Evolutionary conservation across 2,113 vertebrate genomes (phyloP).

Genomic region (Isurus oxyrinchus): DNA sequence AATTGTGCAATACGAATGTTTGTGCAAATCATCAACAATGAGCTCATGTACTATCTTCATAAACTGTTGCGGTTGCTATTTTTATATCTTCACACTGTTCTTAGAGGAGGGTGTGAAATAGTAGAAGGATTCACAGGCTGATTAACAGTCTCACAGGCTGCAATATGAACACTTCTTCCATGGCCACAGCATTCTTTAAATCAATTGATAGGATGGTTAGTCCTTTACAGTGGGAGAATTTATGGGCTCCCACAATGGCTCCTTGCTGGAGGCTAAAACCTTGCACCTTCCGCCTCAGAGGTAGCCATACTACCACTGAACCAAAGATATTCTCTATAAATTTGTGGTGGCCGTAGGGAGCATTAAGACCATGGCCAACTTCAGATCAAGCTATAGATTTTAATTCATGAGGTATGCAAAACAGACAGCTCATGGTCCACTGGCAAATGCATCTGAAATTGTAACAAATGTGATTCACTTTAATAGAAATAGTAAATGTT

Average conservation of each 20-base stretch:
- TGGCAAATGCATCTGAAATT: too few relatives aligned
- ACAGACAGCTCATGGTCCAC: too few relatives aligned
- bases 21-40: slow-evolving; percentile 3
- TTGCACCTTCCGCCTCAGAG: too few relatives aligned
- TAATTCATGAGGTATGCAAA: too few relatives aligned
- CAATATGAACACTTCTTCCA: not conserved
- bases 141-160: not conserved
- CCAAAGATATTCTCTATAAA: too few relatives aligned
- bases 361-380: too few relatives aligned
- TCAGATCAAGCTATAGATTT: too few relatives aligned
- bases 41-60: not conserved
- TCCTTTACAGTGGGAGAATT: not conserved
- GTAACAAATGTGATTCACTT: too few relatives aligned
- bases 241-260: not conserved
- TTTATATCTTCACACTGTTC: not conserved
- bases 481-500: too few relatives aligned
- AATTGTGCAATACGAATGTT: not conserved
- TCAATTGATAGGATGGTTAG: not conserved
- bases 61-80: slow-evolving; percentile 20
- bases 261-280: too few relatives aligned
- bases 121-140: not conserved
- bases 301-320: too few relatives aligned
- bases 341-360: too few relatives aligned
- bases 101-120: not conserved
- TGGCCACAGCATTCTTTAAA: not conserved